Conservation (phyloP, 2,113 vertebrate genomes). For the Recurvirostra avosetta region DNA sequence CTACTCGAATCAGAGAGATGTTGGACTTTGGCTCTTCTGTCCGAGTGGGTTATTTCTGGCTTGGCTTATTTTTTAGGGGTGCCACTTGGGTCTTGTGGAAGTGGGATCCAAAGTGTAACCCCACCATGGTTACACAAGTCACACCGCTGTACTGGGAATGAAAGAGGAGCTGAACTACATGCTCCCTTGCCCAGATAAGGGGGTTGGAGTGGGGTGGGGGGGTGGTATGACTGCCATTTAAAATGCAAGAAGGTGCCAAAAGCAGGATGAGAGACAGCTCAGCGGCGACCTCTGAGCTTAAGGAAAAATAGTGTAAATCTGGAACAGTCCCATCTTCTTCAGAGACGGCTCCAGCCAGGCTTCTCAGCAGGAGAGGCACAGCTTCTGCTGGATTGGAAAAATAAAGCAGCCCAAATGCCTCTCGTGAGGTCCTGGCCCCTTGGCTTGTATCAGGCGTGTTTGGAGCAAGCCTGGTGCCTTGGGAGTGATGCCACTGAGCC, state of each 20-base stretch:
- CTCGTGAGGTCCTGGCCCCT: not conserved
- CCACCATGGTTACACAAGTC: fast-evolving
- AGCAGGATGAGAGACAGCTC: not conserved
- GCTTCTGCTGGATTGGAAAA: slow-evolving; percentile 33
- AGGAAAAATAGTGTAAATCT: slow-evolving; percentile 40
- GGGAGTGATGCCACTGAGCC: not conserved
- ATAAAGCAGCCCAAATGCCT: not conserved
- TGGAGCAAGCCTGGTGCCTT: not conserved
- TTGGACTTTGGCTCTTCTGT: not conserved
- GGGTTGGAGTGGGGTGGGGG: too few species aligned
- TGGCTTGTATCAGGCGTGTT: not conserved
- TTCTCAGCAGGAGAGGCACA: slow-evolving; percentile 31
- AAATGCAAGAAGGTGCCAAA: slow-evolving; percentile 24
- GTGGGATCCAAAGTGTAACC: not conserved
- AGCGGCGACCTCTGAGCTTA: not conserved
- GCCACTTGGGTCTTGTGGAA: not conserved
- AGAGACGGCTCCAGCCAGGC: slow-evolving; percentile 28
- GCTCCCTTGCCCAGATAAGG: not conserved
- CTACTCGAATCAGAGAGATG: not conserved
- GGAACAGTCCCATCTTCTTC: not conserved
- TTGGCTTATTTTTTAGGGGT: not conserved
- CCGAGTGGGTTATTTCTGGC: not conserved
- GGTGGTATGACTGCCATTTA: not conserved
- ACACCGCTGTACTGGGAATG: not conserved
- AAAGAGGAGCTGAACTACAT: not conserved